These are phyloP conservation scores for Chloroceryle amazona DNA, from an alignment of 2,797 vertebrate genomes.

Conservation along the genomic window DNA sequence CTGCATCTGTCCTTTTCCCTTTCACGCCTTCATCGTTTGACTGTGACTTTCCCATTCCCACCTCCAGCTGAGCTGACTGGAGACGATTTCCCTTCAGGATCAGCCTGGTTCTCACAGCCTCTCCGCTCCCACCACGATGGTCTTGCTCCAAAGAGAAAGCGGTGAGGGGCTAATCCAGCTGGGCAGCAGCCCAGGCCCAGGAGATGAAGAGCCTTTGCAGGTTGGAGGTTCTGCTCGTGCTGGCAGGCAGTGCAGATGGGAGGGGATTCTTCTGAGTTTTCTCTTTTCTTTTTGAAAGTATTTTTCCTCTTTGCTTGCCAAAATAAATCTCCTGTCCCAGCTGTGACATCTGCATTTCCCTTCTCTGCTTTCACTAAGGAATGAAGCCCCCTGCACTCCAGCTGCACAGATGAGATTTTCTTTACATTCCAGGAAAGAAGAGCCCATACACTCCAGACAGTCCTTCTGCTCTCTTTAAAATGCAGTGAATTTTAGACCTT, in stretches of 20 bases:
- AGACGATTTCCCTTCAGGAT: background rate
- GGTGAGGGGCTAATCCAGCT: conserved; percentile 23
- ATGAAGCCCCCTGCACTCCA: conserved; percentile 76
- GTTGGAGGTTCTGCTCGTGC: conserved; percentile 68
- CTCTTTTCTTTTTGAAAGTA: conserved; percentile 79
- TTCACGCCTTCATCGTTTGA: background rate
- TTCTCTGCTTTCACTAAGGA: conserved; percentile 76
- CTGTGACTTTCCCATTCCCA: conserved; percentile 10
- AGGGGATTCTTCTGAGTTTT: conserved; percentile 80
- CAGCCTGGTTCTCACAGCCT: conserved; percentile 54
- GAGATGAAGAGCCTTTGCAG: conserved; percentile 57
- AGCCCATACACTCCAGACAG: conserved; percentile 68
- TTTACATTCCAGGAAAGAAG: conserved; percentile 73
- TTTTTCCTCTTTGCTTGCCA: conserved; percentile 84
- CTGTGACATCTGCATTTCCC: conserved; percentile 81
- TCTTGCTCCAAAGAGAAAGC: conserved; percentile 19
- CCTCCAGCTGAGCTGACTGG: conserved; percentile 7
- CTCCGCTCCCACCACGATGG: background rate
- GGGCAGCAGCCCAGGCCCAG: conserved; percentile 38
- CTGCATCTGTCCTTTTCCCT: background rate
- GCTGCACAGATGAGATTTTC: conserved; percentile 75
- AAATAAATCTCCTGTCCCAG: conserved; percentile 81
- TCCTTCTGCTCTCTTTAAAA: conserved; percentile 66
- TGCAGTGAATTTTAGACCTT: conserved; percentile 37
- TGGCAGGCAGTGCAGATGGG: conserved; percentile 71